Percentiles rank a stretch among this genome's conserved stretches.
Evolutionary conservation across 2,113 vertebrate species (phyloP).

Genomic region (Litocranius walleri): DNA sequence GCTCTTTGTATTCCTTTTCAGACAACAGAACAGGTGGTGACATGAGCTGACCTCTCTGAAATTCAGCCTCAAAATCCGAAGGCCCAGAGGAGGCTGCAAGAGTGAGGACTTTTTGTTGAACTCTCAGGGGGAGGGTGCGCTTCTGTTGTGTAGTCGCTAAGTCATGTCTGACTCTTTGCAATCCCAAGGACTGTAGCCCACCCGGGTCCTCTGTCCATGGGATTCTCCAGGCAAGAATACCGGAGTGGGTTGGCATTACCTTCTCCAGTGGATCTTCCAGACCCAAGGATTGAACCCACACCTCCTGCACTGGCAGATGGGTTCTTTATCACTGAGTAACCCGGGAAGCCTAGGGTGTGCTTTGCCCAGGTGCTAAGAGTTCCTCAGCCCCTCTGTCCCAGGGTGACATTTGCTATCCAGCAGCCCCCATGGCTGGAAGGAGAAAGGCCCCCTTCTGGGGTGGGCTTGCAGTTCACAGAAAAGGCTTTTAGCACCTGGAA

Average conservation of each 20-base stretch:
- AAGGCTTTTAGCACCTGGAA: background rate
- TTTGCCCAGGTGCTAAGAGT: background rate
- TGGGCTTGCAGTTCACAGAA: background rate
- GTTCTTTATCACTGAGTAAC: background rate
- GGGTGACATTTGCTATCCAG: background rate
- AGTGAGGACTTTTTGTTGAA: background rate
- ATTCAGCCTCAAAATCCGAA: background rate
- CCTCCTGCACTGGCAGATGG: background rate
- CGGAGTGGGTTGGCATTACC: background rate
- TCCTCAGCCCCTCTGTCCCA: background rate
- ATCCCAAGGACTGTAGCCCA: background rate
- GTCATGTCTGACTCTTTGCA: background rate
- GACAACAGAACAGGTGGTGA: background rate
- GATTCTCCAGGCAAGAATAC: background rate
- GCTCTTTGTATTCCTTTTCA: background rate
- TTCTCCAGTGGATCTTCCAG: background rate
- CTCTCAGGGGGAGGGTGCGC: accelerated
- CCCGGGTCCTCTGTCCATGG: background rate
- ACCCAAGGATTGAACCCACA: background rate
- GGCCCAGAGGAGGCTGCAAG: background rate
- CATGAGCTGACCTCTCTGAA: background rate
- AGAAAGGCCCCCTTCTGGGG: background rate
- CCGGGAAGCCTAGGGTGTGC: background rate
- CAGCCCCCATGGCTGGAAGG: background rate
- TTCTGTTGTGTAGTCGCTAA: background rate